Evolutionary conservation across 2,797 vertebrate species (phyloP), one percentile per base, ranked within the genome.

Genomic region (Coracias cyanogaster): DNA sequence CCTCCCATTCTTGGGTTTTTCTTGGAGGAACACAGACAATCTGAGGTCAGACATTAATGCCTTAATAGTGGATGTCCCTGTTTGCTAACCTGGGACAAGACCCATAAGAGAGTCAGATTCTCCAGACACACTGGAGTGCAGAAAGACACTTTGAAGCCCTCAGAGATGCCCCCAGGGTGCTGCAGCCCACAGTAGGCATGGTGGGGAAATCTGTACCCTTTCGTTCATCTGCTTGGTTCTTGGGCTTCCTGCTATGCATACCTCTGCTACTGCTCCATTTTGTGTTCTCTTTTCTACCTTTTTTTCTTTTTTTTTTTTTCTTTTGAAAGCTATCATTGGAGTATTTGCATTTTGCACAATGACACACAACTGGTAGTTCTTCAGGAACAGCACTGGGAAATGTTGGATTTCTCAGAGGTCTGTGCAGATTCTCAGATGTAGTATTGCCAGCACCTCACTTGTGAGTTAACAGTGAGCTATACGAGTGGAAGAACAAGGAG

Each of bases 271-370:
- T 82, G 65, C 57, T 93, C 57, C 82, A 45, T 92, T 94, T 77
- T 65, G 33, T 31, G 88, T 79, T 95, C 81, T 95, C 82, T 80
- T 84, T 74, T 96, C 92, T 90, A 83, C 73, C 33, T 86, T 87
- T 78, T 94, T 69, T 58, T 37, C 8, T 24, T 7, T 80, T 94
- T 76, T 80, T 25, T 86, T 82, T 88, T 76, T 65, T 46, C 70
- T 46, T 93, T 82, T 93, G 85, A 70, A 91, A 92, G 82, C 54
- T 94, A 66, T 94, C 93, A 84, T 98, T 94, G 94, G 94, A 96
- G 90, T 97, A 91, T 97, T 98, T 98, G 98, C 96, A 91, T 97
- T 98, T 98, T 98, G 97, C 98, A 98, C 98, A 97, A 62, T 69
- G 86, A 97, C 96, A 93, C 90, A 77, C 80, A 45, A 82, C 94